Base-by-base conservation (phyloP, 1,140 invertebrate species). In the Zaprionus davidi region DNA sequence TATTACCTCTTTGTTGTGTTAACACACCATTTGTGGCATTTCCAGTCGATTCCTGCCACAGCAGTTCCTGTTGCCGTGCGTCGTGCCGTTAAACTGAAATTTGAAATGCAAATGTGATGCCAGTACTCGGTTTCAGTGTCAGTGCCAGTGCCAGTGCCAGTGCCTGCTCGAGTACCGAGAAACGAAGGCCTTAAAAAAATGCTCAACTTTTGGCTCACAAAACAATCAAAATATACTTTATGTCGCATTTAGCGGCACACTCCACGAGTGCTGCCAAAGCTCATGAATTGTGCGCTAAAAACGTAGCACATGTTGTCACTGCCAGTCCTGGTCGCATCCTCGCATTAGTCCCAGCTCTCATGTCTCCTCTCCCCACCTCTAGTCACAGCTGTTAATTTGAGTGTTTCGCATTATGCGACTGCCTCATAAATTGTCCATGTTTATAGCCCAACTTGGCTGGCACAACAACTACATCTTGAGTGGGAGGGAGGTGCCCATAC, bases 1-100 rank as follows among this genome's bases (percentile, higher is more conserved):
- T 90, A 88, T 88, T 90, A 88, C 85, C 85, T 88, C 85, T 88
- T 90, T 88, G 85, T 81, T 88, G 85, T 88, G 85, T 88, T 88
- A 85, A 85, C 85, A 90, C 85, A 69, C 85, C 85, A 88, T 90
- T 88, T 88, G 85, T 67, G 85, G 85, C 72, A 88, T 69, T 90
- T 88, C 46, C 81, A 78, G 81, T 80, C 85, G 71, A 78, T 74
- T 79, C 82, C 68, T 72, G 63, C 49, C 72, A 57, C 44, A 55
- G 6, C 56, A 57, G 69, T 62, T 78, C 49, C 58, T 81, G 46
- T 41, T 24, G 64, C 20, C 57, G 38, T 36, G 57, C 60, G 46
- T 62, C 22, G 4, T 20, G 68, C 72, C 77, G 80, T 88, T 88
- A 83, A 87, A 88, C 38, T 73, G 34, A 82, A 90, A 87, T 87